Conservation (phyloP, 2,797 vertebrate species). For the Discoglossus pictus region DNA sequence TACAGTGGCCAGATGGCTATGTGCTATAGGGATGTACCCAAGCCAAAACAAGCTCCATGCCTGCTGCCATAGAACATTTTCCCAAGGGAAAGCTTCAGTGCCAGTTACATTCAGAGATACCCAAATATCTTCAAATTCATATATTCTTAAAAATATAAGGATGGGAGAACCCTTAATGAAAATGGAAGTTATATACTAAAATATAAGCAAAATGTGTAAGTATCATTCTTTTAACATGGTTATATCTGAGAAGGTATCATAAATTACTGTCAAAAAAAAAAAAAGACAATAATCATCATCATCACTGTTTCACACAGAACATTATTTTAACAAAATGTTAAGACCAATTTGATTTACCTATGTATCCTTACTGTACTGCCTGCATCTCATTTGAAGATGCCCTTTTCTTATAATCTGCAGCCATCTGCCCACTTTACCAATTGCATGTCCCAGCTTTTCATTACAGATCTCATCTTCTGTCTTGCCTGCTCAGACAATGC, state of each 20-base stretch:
- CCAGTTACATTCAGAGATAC: conserved; percentile 15
- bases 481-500: conserved; percentile 36
- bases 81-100: conserved; percentile 38
- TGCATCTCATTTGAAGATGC: conserved; percentile 37
- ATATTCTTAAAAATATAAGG: no score
- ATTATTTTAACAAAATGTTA: background rate
- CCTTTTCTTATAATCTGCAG: conserved; percentile 31
- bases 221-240: no score
- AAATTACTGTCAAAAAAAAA: no score
- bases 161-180: no score
- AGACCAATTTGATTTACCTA: conserved; percentile 15
- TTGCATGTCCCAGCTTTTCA: conserved; percentile 43
- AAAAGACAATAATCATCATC: no score
- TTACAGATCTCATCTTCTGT: conserved; percentile 44
- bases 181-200: no score
- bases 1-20: conserved; percentile 44
- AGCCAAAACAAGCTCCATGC: conserved; percentile 46
- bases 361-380: background rate
- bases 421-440: conserved; percentile 40
- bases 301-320: no score
- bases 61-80: conserved; percentile 37
- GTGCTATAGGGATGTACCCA: conserved; percentile 38
- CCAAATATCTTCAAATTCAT: conserved; percentile 1
- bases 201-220: no score
- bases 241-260: no score